phyloP scores from a whole-genome alignment of 2,888 invertebrate species.

The Rhagonycha lutea region DNA sequence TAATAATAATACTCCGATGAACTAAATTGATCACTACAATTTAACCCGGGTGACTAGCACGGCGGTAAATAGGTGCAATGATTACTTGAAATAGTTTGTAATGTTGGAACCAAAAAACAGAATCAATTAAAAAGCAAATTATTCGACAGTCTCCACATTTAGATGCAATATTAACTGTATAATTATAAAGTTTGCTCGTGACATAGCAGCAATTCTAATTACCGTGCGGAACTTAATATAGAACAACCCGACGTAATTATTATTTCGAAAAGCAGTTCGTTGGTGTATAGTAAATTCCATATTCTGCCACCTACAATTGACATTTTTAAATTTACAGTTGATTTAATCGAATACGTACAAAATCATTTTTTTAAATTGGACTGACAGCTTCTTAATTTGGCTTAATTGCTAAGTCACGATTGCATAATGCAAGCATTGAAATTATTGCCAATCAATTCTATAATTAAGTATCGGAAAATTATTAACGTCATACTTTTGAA shows the following conservation, averaged over 20 bases:
- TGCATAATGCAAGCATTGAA: constrained; percentile 38
- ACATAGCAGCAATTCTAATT: constrained; percentile 39
- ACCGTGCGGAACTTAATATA: constrained; percentile 34
- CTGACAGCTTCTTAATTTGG: constrained; percentile 37
- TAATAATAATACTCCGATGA: background rate
- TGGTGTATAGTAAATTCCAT: background rate
- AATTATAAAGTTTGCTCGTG: constrained; percentile 32
- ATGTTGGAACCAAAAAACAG: background rate
- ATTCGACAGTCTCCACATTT: constrained; percentile 14
- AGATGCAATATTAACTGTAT: constrained; percentile 24
- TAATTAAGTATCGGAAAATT: constrained; percentile 29
- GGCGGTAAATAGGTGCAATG: background rate
- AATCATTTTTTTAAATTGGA: constrained; percentile 22
- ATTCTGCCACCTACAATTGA: background rate
- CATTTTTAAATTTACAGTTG: background rate
- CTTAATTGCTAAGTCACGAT: constrained; percentile 37
- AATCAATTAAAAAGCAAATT: constrained; percentile 5
- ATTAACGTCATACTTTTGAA: background rate
- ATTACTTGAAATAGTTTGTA: too few relatives aligned
- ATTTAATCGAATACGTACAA: background rate
- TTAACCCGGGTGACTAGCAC: background rate
- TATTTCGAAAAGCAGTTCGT: constrained; percentile 22
- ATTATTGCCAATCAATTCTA: constrained; percentile 38
- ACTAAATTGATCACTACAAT: too few relatives aligned
- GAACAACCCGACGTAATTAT: constrained; percentile 22